phyloP scores from a whole-genome alignment of 2,797 vertebrate species.

The Kryptopterus vitreolus region DNA sequence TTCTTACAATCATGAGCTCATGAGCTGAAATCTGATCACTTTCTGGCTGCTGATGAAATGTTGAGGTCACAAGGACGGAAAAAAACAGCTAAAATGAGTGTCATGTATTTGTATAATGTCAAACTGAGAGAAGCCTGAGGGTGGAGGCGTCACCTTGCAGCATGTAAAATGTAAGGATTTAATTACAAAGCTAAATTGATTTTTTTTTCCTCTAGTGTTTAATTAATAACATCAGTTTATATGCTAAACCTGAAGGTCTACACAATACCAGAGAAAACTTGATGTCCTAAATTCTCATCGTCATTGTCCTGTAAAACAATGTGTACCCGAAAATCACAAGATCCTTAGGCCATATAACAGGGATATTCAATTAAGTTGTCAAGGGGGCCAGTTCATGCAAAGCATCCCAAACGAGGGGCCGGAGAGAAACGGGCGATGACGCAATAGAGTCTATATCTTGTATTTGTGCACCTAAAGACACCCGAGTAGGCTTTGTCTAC shows the following conservation, averaged over 20 bases:
- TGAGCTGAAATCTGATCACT: constrained; percentile 56
- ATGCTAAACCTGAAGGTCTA: constrained; percentile 2
- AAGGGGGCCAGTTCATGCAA: too few relatives aligned
- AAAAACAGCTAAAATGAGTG: constrained; percentile 27
- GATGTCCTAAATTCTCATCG: neutral
- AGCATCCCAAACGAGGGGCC: too few relatives aligned
- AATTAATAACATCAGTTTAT: constrained; percentile 28
- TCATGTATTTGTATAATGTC: neutral
- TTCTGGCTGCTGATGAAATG: constrained; percentile 50
- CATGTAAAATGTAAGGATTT: constrained; percentile 14
- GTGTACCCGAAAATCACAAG: neutral
- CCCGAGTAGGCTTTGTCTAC: too few relatives aligned
- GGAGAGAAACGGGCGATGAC: too few relatives aligned
- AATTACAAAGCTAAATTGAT: constrained; percentile 31
- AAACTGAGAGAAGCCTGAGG: constrained; percentile 15
- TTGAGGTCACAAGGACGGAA: constrained; percentile 52
- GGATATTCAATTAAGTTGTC: too few relatives aligned
- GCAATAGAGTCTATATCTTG: too few relatives aligned
- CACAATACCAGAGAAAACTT: neutral
- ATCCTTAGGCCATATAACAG: too few relatives aligned
- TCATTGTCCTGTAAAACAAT: neutral
- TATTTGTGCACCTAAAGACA: too few relatives aligned
- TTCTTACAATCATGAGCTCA: constrained; percentile 36
- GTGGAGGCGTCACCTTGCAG: constrained; percentile 33
- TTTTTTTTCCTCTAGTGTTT: constrained; percentile 19